Conservation (phyloP, 2,888 invertebrate genomes). For the Mythimna vitellina region DNA sequence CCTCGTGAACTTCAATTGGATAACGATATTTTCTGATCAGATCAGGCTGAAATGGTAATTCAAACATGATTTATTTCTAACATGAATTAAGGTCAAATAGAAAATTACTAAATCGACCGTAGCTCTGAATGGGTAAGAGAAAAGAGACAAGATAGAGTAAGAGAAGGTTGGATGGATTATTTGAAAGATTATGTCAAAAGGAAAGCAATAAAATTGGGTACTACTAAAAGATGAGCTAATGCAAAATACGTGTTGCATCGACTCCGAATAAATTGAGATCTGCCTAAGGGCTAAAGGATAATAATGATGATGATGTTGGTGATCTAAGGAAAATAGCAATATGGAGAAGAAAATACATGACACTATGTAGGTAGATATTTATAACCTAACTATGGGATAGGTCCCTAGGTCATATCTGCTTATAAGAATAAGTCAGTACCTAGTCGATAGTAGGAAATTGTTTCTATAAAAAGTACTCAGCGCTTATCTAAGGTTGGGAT, state of each 20-base stretch:
- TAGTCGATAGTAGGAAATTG: neutral
- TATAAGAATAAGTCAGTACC: too few species aligned
- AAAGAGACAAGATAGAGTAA: neutral
- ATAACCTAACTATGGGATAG: neutral
- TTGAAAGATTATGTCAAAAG: neutral
- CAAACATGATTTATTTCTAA: neutral
- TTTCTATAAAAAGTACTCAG: neutral
- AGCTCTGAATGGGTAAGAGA: neutral
- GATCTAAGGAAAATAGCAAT: neutral
- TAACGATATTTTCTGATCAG: conserved; percentile 92
- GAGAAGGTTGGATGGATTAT: neutral
- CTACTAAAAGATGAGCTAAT: neutral
- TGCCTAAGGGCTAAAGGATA: neutral
- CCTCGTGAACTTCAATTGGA: conserved; percentile 91
- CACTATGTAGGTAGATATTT: neutral
- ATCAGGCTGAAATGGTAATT: conserved; percentile 64
- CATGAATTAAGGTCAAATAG: neutral
- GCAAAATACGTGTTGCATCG: neutral
- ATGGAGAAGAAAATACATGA: neutral
- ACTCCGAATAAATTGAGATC: neutral
- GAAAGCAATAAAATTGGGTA: neutral
- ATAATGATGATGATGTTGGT: neutral
- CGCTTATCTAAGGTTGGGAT: neutral
- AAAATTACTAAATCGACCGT: neutral
- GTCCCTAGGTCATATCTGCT: too few species aligned